Percentiles rank a stretch among this genome's conserved stretches.
Evolutionary conservation across 2,888 invertebrate species (phyloP).

Genomic region (Thalpophila matura): DNA sequence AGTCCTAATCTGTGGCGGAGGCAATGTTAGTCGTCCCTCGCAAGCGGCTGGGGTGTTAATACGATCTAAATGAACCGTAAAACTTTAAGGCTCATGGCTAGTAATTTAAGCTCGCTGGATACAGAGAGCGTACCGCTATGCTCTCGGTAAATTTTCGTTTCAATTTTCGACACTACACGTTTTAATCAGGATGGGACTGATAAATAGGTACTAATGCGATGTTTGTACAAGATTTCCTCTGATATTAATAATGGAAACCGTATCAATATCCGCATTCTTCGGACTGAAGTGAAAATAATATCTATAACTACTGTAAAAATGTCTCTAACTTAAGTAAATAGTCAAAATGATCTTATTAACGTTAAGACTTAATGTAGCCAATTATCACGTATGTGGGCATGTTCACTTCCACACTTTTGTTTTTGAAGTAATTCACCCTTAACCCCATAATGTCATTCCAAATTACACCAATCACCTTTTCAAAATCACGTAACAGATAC

Average conservation of each 20-base stretch:
- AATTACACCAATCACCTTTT: slow-evolving; percentile 19
- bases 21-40: slow-evolving; percentile 33
- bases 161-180: slow-evolving; percentile 30
- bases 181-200: slow-evolving; percentile 20
- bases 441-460: slow-evolving; percentile 13
- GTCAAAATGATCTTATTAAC: too few relatives aligned
- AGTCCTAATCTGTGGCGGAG: slow-evolving; percentile 34
- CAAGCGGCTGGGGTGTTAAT: slow-evolving; percentile 54
- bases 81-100: slow-evolving; percentile 53
- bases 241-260: too few relatives aligned
- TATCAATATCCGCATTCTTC: too few relatives aligned
- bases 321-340: too few relatives aligned
- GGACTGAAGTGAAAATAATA: too few relatives aligned
- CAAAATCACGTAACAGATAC: slow-evolving; percentile 36
- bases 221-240: too few relatives aligned
- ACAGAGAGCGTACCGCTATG: slow-evolving; percentile 9
- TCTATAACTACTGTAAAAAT: too few relatives aligned
- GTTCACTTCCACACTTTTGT: too few relatives aligned
- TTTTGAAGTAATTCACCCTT: background rate
- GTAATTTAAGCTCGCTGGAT: slow-evolving; percentile 49
- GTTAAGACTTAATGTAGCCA: too few relatives aligned
- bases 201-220: too few relatives aligned
- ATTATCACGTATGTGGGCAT: too few relatives aligned
- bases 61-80: slow-evolving; percentile 59
- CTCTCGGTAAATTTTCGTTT: slow-evolving; percentile 37